Evolutionary conservation across 2,113 vertebrate species (phyloP), one percentile per base, ranked within the genome.

Genomic region (Budorcas taxicolor): DNA sequence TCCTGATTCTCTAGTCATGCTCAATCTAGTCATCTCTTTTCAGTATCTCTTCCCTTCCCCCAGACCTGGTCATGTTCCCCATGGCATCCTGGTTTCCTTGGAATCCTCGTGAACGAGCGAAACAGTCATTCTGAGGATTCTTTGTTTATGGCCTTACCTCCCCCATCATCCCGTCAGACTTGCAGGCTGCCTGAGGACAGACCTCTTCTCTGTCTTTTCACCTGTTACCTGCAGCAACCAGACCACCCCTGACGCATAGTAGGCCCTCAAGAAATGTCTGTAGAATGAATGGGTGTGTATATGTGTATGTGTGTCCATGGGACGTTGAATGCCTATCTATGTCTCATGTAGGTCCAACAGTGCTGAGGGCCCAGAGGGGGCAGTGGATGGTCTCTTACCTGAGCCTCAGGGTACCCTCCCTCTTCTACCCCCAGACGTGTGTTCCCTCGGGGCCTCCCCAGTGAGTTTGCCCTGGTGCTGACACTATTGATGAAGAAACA

Each of bases 401-500:
- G 29, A 94, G 86, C 53, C 45, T 94, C 60, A 71, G 55, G 7
- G 47, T 14, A 0, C 10, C 58, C 87, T 95, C 33, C 67, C 47
- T 58, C 23, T 43, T 94, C 76, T 95, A 10, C 25, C 58, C 86
- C 8, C 98, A 99, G 99, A 97, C 98, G 99, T 94, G 99, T 99
- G 96, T 99, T 99, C 97, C 99, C 99, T 76, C 97, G 7, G 0
- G 99, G 99, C 67, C 97, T 99, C 67, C 99, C 99, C 0, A 98
- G 99, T 14, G 97, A 99, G 97, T 99, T 99, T 98, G 99, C 99
- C 13, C 97, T 99, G 97, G 98, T 99, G 97, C 98, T 99, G 98
- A 99, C 99, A 1, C 67, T 99, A 95, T 98, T 99, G 92, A 98
- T 99, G 98, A 99, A 99, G 99, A 99, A 99, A 94, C 98, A 99